Evolutionary conservation across 2,888 invertebrate genomes (phyloP).

Genomic region (Cotesia congregata): DNA sequence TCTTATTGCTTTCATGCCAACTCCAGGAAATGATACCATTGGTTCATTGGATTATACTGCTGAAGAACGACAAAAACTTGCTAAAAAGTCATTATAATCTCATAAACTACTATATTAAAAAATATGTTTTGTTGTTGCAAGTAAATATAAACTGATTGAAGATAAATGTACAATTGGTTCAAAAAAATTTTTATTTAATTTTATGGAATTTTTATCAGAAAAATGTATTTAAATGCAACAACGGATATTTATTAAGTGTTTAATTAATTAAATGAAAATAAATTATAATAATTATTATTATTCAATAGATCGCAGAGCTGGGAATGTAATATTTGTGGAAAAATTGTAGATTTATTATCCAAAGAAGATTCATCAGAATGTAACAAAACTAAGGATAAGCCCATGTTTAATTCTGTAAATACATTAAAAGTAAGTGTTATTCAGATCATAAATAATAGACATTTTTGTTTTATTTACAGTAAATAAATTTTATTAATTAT

Average conservation of each 20-base stretch:
- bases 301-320: conserved; percentile 74
- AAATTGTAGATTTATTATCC: conserved; percentile 72
- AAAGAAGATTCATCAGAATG: conserved; percentile 66
- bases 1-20: conserved; percentile 95
- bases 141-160: too few species aligned
- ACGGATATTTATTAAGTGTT: conserved; percentile 3
- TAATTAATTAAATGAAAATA: conserved; percentile 20
- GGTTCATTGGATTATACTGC: conserved; percentile 90
- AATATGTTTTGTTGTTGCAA: too few species aligned
- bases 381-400: conserved; percentile 73
- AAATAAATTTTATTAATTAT: conserved; percentile 5
- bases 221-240: neutral
- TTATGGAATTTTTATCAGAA: neutral
- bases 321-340: conserved; percentile 78
- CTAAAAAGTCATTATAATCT: conserved; percentile 78
- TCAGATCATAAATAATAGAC: neutral
- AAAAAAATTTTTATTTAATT: too few species aligned
- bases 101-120: conserved; percentile 51
- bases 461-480: neutral
- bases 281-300: conserved; percentile 10
- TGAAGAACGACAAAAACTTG: conserved; percentile 86
- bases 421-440: conserved; percentile 18
- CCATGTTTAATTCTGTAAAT: conserved; percentile 69
- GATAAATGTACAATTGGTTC: too few species aligned
- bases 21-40: conserved; percentile 89